Evolutionary conservation across 1,140 invertebrate genomes (phyloP).

Genomic region (Ips nitidus): DNA sequence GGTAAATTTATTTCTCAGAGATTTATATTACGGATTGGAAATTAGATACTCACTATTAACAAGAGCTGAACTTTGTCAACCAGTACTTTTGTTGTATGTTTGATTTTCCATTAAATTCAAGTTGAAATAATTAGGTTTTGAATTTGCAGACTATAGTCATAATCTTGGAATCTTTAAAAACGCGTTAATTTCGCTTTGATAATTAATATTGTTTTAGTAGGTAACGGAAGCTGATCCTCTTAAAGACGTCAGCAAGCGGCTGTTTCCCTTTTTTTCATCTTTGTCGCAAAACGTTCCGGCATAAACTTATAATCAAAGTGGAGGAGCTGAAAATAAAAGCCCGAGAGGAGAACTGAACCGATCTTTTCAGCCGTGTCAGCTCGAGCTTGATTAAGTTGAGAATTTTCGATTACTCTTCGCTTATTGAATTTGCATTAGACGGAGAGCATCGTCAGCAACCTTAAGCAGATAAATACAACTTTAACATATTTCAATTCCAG

Average conservation of each 20-base stretch:
- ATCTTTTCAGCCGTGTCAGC: slow-evolving; percentile 7
- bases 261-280: slow-evolving; percentile 5
- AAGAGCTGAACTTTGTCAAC: too few relatives aligned
- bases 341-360: background rate
- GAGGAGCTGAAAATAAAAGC: slow-evolving; percentile 6
- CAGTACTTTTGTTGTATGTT: too few relatives aligned
- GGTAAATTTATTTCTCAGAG: slow-evolving; percentile 9
- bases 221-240: background rate
- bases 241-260: background rate
- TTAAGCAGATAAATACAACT: slow-evolving; percentile 6
- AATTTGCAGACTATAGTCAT: too few relatives aligned
- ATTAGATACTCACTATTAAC: background rate
- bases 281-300: background rate
- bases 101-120: too few relatives aligned
- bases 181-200: background rate
- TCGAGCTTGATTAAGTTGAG: slow-evolving; percentile 12
- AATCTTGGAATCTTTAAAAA: too few relatives aligned
- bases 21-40: slow-evolving; percentile 6
- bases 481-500: slow-evolving; percentile 4
- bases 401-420: slow-evolving; percentile 11
- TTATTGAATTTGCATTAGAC: slow-evolving; percentile 13
- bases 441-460: slow-evolving; percentile 6
- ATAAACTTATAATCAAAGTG: slow-evolving; percentile 7
- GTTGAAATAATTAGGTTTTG: too few relatives aligned
- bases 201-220: background rate